Conservation (phyloP, 1,140 invertebrate species). For the Triops cancriformis region DNA sequence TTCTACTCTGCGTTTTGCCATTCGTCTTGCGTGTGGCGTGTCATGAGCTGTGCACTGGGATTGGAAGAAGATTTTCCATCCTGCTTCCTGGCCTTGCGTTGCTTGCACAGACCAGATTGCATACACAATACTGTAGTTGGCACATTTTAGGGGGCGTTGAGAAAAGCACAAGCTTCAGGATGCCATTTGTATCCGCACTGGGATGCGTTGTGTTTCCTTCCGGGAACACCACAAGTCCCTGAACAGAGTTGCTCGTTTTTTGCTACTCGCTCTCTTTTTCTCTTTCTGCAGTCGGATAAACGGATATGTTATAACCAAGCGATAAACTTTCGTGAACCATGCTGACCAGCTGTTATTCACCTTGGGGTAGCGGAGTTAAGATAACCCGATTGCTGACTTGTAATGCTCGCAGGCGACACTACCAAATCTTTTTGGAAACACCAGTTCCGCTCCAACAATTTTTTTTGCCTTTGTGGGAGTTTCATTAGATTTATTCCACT, state of each 20-base stretch:
- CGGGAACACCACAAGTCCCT: neutral
- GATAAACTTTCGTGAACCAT: neutral
- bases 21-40: conserved; percentile 12
- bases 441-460: neutral
- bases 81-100: neutral
- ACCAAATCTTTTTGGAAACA: neutral
- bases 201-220: neutral
- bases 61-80: neutral
- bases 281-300: neutral
- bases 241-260: neutral
- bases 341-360: neutral
- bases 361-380: neutral
- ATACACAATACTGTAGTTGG: neutral
- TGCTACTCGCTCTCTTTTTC: neutral
- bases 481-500: no score
- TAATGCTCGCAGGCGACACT: neutral
- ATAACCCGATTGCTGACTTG: neutral
- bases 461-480: neutral
- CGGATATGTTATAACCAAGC: neutral
- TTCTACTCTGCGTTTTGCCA: neutral
- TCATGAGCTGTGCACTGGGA: neutral
- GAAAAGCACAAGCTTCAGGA: neutral
- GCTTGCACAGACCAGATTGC: neutral
- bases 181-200: neutral
- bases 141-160: neutral